These are phyloP conservation scores for Parascotia fuliginaria DNA, from an alignment of 2,888 invertebrate genomes.

Conservation along the genomic window DNA sequence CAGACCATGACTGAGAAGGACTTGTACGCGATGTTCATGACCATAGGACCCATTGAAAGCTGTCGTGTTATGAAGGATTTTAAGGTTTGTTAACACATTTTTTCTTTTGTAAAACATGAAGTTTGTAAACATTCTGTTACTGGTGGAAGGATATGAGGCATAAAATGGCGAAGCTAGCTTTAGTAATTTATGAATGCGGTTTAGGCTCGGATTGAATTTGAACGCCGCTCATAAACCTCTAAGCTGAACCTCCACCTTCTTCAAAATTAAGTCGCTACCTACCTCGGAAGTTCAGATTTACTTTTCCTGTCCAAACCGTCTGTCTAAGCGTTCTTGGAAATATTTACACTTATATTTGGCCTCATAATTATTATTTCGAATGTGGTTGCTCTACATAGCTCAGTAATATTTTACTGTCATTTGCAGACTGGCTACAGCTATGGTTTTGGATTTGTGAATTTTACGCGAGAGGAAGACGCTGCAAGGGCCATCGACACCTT, in stretches of 20 bases:
- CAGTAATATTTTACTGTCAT: conserved; percentile 3
- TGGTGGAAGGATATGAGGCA: too few relatives aligned
- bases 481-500: conserved; percentile 93
- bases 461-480: conserved; percentile 93
- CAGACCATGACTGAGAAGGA: conserved; percentile 97
- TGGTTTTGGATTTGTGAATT: conserved; percentile 98
- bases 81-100: conserved; percentile 89
- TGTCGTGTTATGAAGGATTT: conserved; percentile 96
- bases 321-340: too few relatives aligned
- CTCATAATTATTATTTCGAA: not conserved
- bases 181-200: too few relatives aligned
- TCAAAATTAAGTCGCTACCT: too few relatives aligned
- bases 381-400: not conserved
- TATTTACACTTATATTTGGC: too few relatives aligned
- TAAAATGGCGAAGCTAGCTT: too few relatives aligned
- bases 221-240: too few relatives aligned
- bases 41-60: conserved; percentile 95
- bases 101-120: conserved; percentile 7
- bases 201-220: too few relatives aligned
- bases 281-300: too few relatives aligned
- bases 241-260: too few relatives aligned
- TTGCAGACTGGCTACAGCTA: conserved; percentile 96
- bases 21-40: conserved; percentile 94
- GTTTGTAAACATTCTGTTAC: too few relatives aligned
- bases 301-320: too few relatives aligned